Conservation (phyloP, 2,888 invertebrate species). For the Drosophila falleni region DNA sequence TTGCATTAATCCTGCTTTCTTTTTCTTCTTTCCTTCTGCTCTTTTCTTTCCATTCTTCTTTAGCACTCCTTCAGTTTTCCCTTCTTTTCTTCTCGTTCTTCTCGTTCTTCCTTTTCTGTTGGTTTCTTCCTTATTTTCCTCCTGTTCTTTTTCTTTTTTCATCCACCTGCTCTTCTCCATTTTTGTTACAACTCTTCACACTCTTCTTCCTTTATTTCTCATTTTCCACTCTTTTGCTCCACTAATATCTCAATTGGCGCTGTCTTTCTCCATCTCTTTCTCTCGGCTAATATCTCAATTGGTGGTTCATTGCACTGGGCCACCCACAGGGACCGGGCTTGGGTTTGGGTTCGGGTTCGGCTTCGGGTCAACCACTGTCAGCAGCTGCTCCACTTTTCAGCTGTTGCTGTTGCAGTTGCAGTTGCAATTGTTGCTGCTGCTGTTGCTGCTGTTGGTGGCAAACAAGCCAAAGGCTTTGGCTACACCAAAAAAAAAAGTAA, state of each 20-base stretch:
- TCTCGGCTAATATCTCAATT: slow-evolving; percentile 76
- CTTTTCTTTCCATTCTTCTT: neutral
- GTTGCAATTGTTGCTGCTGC: slow-evolving; percentile 4
- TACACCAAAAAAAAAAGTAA: slow-evolving; percentile 12
- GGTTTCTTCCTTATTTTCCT: neutral
- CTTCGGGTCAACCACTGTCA: slow-evolving; percentile 7
- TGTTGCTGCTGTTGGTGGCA: slow-evolving; percentile 44
- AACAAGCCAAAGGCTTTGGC: slow-evolving; percentile 55
- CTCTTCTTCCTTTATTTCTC: neutral
- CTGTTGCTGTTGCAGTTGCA: slow-evolving; percentile 29
- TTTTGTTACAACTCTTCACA: too few relatives aligned
- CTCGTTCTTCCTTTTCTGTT: neutral
- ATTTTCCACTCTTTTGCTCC: neutral
- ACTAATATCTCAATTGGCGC: slow-evolving; percentile 1
- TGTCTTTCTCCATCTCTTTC: slow-evolving; percentile 1
- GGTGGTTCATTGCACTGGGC: slow-evolving; percentile 69
- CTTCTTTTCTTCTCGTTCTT: neutral
- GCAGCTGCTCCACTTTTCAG: slow-evolving; percentile 59
- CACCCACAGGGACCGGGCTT: slow-evolving; percentile 50
- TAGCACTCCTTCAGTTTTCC: neutral
- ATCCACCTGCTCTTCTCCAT: too few relatives aligned
- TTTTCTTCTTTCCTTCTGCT: too few relatives aligned
- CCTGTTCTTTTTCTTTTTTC: neutral
- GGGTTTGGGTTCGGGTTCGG: too few relatives aligned
- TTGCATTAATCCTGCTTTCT: neutral